Conservation (phyloP, 2,888 invertebrate genomes). For the Plagodis dolabraria region DNA sequence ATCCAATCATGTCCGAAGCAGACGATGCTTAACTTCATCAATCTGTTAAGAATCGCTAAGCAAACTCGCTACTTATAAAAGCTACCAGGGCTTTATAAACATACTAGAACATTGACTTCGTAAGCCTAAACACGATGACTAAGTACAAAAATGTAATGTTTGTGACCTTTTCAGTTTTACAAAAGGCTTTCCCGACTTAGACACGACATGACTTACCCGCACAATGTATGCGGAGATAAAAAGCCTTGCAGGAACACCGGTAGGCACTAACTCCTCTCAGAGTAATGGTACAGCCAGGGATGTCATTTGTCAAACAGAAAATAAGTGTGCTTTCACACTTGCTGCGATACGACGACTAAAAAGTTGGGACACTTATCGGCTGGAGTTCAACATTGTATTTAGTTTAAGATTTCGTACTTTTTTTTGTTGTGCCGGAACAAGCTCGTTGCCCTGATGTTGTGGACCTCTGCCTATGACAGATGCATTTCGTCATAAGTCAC, state of each 20-base stretch:
- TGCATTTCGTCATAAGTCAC: too few relatives aligned
- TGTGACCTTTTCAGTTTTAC: slow-evolving; percentile 1
- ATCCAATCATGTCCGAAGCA: too few relatives aligned
- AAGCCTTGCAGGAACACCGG: slow-evolving; percentile 1
- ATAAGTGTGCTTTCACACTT: not conserved
- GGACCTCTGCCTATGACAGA: too few relatives aligned
- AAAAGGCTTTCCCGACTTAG: not conserved
- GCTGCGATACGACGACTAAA: not conserved
- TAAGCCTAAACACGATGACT: not conserved
- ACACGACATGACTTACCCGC: not conserved
- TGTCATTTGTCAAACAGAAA: slow-evolving; percentile 12
- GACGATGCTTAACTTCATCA: too few relatives aligned
- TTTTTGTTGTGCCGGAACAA: too few relatives aligned
- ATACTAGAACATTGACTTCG: too few relatives aligned
- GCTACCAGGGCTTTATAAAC: too few relatives aligned
- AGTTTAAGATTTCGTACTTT: not conserved
- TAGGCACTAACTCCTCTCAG: slow-evolving; percentile 1
- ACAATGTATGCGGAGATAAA: slow-evolving; percentile 4
- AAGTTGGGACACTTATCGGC: not conserved
- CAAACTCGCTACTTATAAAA: too few relatives aligned
- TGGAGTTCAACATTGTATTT: not conserved
- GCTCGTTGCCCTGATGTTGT: too few relatives aligned
- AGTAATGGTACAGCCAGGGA: slow-evolving; percentile 5
- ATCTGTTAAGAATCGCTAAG: too few relatives aligned
- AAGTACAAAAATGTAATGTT: not conserved